A percentile compares a stretch with the other conserved stretches of the same genome.
phyloP scores from a whole-genome alignment of 2,113 vertebrate species.

The Setophaga coronata region DNA sequence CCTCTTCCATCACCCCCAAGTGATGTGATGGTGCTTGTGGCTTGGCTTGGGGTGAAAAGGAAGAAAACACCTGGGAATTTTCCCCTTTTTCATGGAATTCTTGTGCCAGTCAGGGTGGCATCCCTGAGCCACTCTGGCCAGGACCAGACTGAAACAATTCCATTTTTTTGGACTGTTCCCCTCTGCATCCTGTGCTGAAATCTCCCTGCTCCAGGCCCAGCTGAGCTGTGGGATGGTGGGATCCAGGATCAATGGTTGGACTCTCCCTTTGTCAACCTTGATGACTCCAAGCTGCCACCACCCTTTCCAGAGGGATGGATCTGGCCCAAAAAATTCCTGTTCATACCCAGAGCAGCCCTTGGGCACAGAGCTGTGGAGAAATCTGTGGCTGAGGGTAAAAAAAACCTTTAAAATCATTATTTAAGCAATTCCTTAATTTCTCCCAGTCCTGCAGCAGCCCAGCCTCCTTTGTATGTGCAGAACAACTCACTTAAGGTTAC shows the following conservation, averaged over 20 bases:
- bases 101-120: accelerated
- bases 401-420: not conserved
- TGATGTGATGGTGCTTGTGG: accelerated
- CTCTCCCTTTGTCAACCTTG: not conserved
- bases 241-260: not conserved
- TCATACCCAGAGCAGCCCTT: not conserved
- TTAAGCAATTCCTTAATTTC: not conserved
- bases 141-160: accelerated
- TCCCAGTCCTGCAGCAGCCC: not conserved
- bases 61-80: not conserved
- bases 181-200: accelerated
- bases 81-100: not conserved
- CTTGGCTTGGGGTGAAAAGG: not conserved
- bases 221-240: not conserved
- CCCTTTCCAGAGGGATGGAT: not conserved
- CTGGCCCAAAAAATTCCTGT: not conserved
- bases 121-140: accelerated
- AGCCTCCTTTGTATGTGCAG: not conserved
- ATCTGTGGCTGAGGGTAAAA: not conserved
- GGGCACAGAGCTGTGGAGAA: not conserved
- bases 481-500: not conserved
- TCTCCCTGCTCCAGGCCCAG: not conserved
- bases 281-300: accelerated
- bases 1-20: accelerated
- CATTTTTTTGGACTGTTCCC: accelerated